A percentile compares a stretch with the other conserved stretches of the same genome.
Evolutionary conservation across 2,797 vertebrate species (phyloP).

Genomic region (Gorsachius magnificus): DNA sequence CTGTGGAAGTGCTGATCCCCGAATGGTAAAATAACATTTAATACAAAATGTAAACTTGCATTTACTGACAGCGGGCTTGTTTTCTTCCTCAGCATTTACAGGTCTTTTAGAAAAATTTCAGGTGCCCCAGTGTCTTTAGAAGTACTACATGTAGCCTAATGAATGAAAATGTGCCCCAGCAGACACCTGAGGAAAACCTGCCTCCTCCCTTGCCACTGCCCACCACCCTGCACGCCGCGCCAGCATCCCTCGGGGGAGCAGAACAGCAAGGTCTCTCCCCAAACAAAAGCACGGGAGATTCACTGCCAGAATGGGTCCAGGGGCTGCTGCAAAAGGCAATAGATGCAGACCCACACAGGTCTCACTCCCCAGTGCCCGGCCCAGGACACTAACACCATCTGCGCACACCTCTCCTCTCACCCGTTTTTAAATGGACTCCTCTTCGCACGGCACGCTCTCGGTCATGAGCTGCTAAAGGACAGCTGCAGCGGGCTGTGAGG

Average conservation of each 20-base stretch:
- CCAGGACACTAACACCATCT: too few relatives aligned
- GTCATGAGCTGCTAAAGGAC: too few relatives aligned
- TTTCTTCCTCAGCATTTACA: not conserved
- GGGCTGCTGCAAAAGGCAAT: not conserved
- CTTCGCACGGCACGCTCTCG: fast-evolving
- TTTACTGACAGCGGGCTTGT: not conserved
- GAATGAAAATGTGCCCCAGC: not conserved
- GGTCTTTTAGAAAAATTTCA: not conserved
- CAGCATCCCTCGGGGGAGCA: not conserved
- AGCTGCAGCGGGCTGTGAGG: not conserved
- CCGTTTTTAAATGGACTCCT: not conserved
- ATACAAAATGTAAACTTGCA: not conserved
- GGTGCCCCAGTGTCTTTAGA: not conserved
- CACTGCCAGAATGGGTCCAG: not conserved
- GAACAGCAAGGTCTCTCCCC: not conserved
- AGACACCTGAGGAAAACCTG: not conserved
- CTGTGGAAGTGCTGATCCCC: not conserved
- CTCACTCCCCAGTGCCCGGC: not conserved
- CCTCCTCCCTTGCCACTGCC: not conserved
- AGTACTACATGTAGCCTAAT: not conserved
- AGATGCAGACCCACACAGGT: not conserved
- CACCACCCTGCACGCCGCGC: not conserved
- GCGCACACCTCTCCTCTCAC: not conserved
- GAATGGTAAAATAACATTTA: not conserved
- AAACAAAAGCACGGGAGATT: not conserved